Base-by-base conservation (phyloP, 1,140 invertebrate genomes). In the Hyposmocoma kahamanoa region DNA sequence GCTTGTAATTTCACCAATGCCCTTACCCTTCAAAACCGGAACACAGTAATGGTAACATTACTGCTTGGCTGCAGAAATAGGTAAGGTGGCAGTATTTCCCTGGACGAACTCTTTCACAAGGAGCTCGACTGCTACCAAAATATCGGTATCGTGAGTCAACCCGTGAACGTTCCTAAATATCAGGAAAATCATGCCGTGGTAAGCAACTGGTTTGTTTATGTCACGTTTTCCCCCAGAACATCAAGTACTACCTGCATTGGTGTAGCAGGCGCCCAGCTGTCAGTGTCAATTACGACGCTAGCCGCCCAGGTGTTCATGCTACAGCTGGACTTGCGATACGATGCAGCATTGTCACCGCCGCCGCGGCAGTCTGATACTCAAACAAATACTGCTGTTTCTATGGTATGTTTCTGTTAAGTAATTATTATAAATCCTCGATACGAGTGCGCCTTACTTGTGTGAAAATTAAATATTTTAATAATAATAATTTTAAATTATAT, bases 351-450 rank as follows among this genome's bases (percentile, higher is more conserved):
- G 5, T 80, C 81, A 2, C 81, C 77, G 0, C 78, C 81, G 2
- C 58, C 64, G 15, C 42, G 78, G 22, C 73, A 63, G 3, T 73
- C 73, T 0, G 77, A 81, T 10, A 67, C 69, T 2, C 76, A 84
- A 9, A 80, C 72, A 8, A 79, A 69, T 44, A 84, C 81, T 8
- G 79, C 75, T 34, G 77, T 84, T 1, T 84, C 81, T 48, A 84
- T 84, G 81, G 81, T 81, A 67, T 39, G 59, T 63, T 36, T 3
- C 1, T n/a, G 32, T 36, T 19, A 46, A 2, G 11, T 26, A 26
- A 26, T 26, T 26, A 6, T 6, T 26, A 26, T 11, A 26, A 5
- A 26, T 11, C 5, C 24, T 11, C 5, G 5, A 26, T 6, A 26
- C 5, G 5, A 26, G 5, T 26, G 5, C 11, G 5, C 5, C 11